Conservation (phyloP, 2,888 invertebrate species). For the Salticus scenicus region DNA sequence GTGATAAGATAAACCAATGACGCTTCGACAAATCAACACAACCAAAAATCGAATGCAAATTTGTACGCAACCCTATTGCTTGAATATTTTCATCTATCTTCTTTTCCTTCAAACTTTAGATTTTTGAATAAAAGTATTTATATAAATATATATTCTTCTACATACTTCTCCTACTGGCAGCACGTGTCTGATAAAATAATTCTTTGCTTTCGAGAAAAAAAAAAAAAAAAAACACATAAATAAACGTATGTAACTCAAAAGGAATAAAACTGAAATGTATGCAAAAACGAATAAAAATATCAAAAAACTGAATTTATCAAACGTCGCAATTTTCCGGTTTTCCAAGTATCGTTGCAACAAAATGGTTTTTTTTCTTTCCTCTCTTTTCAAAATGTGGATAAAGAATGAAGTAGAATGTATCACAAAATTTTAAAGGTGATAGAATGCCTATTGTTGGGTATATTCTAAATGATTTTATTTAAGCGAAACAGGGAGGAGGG, state of each 20-base stretch:
- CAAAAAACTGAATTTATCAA: constrained; percentile 27
- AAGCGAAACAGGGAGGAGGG: neutral
- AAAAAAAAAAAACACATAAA: neutral
- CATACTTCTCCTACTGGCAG: neutral
- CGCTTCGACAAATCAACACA: neutral
- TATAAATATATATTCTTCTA: constrained; percentile 1
- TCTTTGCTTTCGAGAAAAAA: too few species aligned
- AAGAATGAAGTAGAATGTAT: neutral
- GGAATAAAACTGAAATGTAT: constrained; percentile 13
- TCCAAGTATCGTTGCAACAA: constrained; percentile 16
- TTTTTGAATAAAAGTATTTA: constrained; percentile 7
- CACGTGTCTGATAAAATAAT: constrained; percentile 33
- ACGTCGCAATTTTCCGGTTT: constrained; percentile 17
- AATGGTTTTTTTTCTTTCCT: neutral
- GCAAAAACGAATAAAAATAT: neutral
- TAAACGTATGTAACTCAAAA: neutral
- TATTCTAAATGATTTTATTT: neutral
- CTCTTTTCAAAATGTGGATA: neutral
- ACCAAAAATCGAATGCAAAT: neutral
- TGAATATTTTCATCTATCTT: neutral
- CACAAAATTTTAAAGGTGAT: neutral
- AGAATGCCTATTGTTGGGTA: neutral
- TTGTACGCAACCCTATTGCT: neutral
- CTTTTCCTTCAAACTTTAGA: neutral
- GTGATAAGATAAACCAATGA: neutral